A percentile compares a stretch with the other conserved stretches of the same genome.
Evolutionary conservation across 1,140 invertebrate species (phyloP).

Genomic region (Riptortus pedestris): DNA sequence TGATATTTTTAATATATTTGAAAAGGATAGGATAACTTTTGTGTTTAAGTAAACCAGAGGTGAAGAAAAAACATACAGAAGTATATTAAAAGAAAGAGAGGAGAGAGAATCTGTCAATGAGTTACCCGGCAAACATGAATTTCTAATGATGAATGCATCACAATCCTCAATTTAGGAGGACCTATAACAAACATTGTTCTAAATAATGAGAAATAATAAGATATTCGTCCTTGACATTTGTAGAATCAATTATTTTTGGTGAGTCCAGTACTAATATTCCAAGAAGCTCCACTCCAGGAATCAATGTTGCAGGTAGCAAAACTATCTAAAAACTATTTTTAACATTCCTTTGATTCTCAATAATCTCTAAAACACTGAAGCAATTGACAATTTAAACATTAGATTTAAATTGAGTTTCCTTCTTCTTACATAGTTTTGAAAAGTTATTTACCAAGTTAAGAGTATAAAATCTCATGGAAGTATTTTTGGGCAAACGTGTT

Average conservation of each 20-base stretch:
- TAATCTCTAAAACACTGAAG: conserved; percentile 29
- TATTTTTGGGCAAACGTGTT: too few species aligned
- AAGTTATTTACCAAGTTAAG: too few species aligned
- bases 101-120: not conserved
- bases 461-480: too few species aligned
- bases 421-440: too few species aligned
- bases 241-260: conserved; percentile 63
- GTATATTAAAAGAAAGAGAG: too few species aligned
- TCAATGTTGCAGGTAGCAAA: conserved; percentile 88
- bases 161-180: conserved; percentile 76
- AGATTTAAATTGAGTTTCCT: too few species aligned
- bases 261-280: conserved; percentile 73
- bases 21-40: too few species aligned
- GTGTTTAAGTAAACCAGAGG: too few species aligned
- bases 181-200: conserved; percentile 72
- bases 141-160: conserved; percentile 71
- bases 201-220: conserved; percentile 73
- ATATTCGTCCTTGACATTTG: conserved; percentile 36
- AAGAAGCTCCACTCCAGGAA: conserved; percentile 74
- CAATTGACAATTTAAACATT: too few species aligned
- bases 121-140: conserved; percentile 60
- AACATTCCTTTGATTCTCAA: not conserved
- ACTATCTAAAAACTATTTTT: conserved; percentile 65
- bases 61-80: too few species aligned
- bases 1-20: too few species aligned